A percentile compares a stretch with the other conserved stretches of the same genome.
Evolutionary conservation across 2,797 vertebrate genomes (phyloP).

Genomic region (Bradypodion ventrale): DNA sequence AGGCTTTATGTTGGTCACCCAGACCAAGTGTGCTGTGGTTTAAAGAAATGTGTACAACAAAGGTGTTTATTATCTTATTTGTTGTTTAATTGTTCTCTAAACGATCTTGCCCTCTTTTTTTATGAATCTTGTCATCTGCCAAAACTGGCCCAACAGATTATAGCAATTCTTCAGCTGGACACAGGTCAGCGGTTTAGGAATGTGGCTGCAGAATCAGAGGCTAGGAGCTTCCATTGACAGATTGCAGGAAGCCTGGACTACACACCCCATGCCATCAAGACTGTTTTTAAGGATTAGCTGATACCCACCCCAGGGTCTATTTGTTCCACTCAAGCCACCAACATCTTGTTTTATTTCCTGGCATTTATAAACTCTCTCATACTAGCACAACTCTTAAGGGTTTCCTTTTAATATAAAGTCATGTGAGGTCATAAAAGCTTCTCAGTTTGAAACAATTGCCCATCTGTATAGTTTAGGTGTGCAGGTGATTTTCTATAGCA

Average conservation of each 20-base stretch:
- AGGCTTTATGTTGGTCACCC: too few species aligned
- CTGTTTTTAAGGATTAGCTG: not conserved
- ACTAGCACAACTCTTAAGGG: not conserved
- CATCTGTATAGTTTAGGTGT: not conserved
- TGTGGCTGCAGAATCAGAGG: too few species aligned
- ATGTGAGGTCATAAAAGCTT: not conserved
- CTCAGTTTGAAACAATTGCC: not conserved
- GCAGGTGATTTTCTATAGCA: too few species aligned
- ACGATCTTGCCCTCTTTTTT: too few species aligned
- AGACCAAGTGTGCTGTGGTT: too few species aligned
- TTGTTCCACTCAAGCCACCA: not conserved
- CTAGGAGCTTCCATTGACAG: too few species aligned
- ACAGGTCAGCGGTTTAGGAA: not conserved
- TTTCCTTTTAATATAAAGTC: not conserved
- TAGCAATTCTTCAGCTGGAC: too few species aligned
- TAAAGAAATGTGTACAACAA: too few species aligned
- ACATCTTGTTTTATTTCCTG: not conserved
- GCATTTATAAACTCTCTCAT: not conserved
- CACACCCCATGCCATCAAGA: not conserved
- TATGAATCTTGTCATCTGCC: too few species aligned
- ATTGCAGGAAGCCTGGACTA: not conserved
- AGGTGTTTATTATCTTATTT: too few species aligned
- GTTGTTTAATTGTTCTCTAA: too few species aligned
- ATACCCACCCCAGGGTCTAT: not conserved
- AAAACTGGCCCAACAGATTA: too few species aligned